A percentile compares a stretch with the other conserved stretches of the same genome.
These are phyloP conservation scores for Drosophila infuscata DNA, from an alignment of 2,888 invertebrate species.

Conservation along the genomic window DNA sequence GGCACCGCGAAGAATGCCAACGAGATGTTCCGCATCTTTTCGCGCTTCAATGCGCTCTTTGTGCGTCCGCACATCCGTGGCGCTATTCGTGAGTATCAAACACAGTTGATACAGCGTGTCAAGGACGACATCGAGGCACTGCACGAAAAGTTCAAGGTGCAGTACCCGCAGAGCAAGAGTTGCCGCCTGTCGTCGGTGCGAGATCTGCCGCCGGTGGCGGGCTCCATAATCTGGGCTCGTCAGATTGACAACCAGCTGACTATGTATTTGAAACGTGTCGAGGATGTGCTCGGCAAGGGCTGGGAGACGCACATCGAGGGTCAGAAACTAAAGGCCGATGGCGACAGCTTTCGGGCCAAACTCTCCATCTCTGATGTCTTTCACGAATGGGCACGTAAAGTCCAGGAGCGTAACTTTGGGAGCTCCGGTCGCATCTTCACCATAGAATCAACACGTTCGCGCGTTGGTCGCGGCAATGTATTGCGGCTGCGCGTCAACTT, in stretches of 20 bases:
- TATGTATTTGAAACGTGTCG: constrained; percentile 97
- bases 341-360: constrained; percentile 98
- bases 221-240: constrained; percentile 99
- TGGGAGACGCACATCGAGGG: constrained; percentile 99
- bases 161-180: constrained; percentile 97
- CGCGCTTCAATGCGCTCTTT: constrained; percentile 99
- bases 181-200: constrained; percentile 95
- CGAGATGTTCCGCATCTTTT: constrained; percentile 99
- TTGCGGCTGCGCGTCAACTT: constrained; percentile 97
- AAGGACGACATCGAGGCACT: constrained; percentile 99
- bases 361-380: constrained; percentile 98
- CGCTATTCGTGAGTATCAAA: constrained; percentile 99
- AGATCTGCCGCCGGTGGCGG: constrained; percentile 98
- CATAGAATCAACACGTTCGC: constrained; percentile 92
- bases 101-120: constrained; percentile 98
- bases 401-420: constrained; percentile 96
- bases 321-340: constrained; percentile 98
- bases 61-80: constrained; percentile 99
- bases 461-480: constrained; percentile 93
- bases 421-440: constrained; percentile 97
- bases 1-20: constrained; percentile 99
- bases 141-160: constrained; percentile 99
- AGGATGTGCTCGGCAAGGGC: constrained; percentile 98
- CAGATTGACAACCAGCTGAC: constrained; percentile 99
- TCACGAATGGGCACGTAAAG: constrained; percentile 98